These are phyloP conservation scores for Syngnathoides biaculeatus DNA, from an alignment of 2,113 vertebrate genomes.

Conservation along the genomic window DNA sequence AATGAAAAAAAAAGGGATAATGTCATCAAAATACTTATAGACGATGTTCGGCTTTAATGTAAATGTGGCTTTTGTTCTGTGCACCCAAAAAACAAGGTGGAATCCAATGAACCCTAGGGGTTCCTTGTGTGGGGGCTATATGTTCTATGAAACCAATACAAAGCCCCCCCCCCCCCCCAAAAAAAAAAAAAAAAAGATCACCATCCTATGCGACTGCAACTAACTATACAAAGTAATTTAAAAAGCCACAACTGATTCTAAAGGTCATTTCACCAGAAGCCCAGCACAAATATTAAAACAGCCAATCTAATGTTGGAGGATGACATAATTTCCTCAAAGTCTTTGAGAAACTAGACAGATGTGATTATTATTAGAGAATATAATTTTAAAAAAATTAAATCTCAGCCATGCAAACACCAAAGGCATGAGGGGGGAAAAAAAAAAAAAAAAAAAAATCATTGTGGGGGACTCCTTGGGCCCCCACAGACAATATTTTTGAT, in stretches of 20 bases:
- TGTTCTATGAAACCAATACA: background rate
- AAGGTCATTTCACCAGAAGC: background rate
- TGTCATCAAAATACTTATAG: no score
- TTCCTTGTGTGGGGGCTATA: no score
- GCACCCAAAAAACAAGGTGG: background rate
- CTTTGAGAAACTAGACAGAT: conserved; percentile 25
- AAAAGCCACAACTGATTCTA: background rate
- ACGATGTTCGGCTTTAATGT: background rate
- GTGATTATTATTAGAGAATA: conserved; percentile 34
- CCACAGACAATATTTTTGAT: no score
- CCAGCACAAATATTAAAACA: background rate
- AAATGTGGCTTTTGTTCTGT: background rate
- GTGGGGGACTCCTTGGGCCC: no score
- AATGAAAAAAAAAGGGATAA: no score
- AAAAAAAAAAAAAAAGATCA: no score
- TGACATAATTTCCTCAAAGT: conserved; percentile 21
- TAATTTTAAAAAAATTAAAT: conserved; percentile 40
- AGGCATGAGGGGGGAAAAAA: no score
- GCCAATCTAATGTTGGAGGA: conserved; percentile 16
- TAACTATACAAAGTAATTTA: background rate
- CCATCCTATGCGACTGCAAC: background rate
- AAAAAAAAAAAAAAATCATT: conserved; percentile 7
- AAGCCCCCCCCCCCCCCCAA: background rate
- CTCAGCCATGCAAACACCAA: no score
- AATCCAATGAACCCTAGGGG: background rate